A percentile compares a stretch with the other conserved stretches of the same genome.
phyloP scores from a whole-genome alignment of 2,113 vertebrate species.

The Psilopsiagon aymara region DNA sequence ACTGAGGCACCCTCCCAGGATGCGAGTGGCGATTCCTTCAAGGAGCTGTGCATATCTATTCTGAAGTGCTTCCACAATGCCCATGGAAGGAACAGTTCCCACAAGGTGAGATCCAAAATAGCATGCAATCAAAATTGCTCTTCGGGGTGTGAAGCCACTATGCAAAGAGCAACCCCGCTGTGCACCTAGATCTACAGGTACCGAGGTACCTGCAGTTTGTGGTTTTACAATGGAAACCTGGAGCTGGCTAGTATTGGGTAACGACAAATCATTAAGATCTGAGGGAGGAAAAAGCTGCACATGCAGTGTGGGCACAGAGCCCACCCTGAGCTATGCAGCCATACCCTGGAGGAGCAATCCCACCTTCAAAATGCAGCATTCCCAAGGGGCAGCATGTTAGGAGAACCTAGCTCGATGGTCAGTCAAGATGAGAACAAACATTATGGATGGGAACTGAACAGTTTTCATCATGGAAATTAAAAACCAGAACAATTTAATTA shows the following conservation, averaged over 20 bases:
- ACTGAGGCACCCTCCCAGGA: fast-evolving
- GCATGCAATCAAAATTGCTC: neutral
- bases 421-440: neutral
- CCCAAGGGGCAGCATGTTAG: neutral
- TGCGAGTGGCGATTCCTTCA: fast-evolving
- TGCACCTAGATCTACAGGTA: neutral
- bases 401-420: neutral
- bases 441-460: neutral
- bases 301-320: neutral
- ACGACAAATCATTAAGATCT: neutral
- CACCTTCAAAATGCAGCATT: neutral
- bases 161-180: neutral
- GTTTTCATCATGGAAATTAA: neutral
- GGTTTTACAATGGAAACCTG: neutral
- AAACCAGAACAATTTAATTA: neutral
- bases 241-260: neutral
- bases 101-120: neutral
- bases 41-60: neutral
- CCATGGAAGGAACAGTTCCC: neutral
- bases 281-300: neutral
- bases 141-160: neutral
- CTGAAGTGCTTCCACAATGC: fast-evolving
- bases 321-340: neutral
- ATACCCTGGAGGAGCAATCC: neutral
- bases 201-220: neutral